phyloP scores from a whole-genome alignment of 2,888 invertebrate genomes.

The Ophion slaviceki region DNA sequence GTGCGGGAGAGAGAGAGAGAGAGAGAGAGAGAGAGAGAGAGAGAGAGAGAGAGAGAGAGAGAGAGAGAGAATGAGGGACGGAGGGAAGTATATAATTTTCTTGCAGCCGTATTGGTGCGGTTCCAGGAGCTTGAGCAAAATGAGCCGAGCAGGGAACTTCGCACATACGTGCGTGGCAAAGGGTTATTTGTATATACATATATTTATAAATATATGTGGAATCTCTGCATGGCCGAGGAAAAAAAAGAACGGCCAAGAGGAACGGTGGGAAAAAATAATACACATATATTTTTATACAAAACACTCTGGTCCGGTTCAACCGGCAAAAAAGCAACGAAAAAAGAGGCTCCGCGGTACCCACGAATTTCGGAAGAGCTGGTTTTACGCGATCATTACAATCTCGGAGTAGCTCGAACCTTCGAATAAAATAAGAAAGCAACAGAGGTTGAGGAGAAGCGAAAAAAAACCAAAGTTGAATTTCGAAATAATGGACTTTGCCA shows the following conservation, averaged over 20 bases:
- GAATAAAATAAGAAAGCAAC: no score
- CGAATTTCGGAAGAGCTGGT: no score
- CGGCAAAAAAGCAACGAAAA: not conserved
- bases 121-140: conserved; percentile 57
- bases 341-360: not conserved
- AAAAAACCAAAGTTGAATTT: no score
- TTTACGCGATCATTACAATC: no score
- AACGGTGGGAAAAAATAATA: conserved; percentile 30
- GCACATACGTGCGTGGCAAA: conserved; percentile 56
- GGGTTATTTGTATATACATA: conserved; percentile 18
- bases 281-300: conserved; percentile 7
- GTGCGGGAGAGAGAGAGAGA: not conserved
- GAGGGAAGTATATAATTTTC: conserved; percentile 60
- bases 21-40: not conserved
- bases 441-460: no score
- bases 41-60: conserved; percentile 3
- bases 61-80: not conserved
- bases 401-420: no score
- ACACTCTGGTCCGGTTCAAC: conserved; percentile 1
- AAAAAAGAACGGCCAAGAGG: conserved; percentile 23
- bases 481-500: no score
- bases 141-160: conserved; percentile 23
- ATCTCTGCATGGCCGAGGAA: conserved; percentile 49
- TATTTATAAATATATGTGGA: conserved; percentile 14
- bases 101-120: conserved; percentile 51